Base-by-base conservation (phyloP, 2,888 invertebrate species). In the Metellina segmentata region DNA sequence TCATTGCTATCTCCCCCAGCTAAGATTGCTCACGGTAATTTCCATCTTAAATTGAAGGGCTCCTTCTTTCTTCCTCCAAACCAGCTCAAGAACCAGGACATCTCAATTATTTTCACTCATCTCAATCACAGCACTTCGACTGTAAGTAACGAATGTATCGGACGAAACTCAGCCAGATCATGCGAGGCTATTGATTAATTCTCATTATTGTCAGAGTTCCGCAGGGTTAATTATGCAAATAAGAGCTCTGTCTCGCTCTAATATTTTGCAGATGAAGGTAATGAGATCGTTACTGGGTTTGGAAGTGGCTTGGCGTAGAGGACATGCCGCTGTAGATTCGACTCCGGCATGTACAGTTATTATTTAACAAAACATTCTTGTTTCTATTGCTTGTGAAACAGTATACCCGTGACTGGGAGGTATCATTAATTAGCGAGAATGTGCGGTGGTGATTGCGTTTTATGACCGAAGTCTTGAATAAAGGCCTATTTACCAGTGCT, bases 161-260 rank as follows among this genome's bases (percentile, higher is more conserved):
- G 61, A 7, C 61, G 5, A 16, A 61, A 11, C 61, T 6, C 61
- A 61, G 9, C 61, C 61, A 61, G 61, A 61, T 61, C 61, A 61
- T 61, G 61, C 61, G 16, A 16, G 61, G 11, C 61, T 16, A 19
- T 19, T 78, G 52, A 19, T 78, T 78, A 78, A 78, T 78, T 78
- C 78, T 78, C 78, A 78, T 78, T 19, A 61, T 61, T 61, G n/a
- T 20, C 13, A 78, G 16, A 52, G 52, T 11, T 8, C 20, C 0
- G 6, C 52, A 78, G 78, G 48, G 78, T 52, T 78, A 78, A 78
- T 78, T 78, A 78, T 78, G 52, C 9, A 52, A 78, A 51, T 78
- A 78, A 78, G 78, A 53, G 51, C 9, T 52, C n/a, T 78, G 19
- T 19, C 51, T 52, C 78, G 52, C 52, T 78, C 20, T 9, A 52